Conservation (phyloP, 2,888 invertebrate species). For the Glyphotaelius pellucidus region DNA sequence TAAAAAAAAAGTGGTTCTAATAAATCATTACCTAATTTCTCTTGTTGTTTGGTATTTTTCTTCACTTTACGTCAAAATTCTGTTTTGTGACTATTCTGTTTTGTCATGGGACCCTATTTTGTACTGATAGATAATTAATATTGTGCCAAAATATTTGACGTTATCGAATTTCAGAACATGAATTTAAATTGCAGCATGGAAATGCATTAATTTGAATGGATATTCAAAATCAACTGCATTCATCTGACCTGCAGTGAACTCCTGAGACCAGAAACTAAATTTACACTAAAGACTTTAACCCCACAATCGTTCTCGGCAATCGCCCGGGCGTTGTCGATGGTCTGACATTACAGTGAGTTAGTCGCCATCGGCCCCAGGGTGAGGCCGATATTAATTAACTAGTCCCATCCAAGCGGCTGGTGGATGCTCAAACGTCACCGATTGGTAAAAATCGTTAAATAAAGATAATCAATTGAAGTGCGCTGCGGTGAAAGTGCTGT, state of each 20-base stretch:
- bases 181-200: not conserved
- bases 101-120: not conserved
- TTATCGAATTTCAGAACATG: no score
- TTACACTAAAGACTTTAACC: constrained; percentile 18
- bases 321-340: constrained; percentile 40
- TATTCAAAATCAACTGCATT: not conserved
- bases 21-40: no score
- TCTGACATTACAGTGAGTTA: constrained; percentile 55
- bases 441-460: not conserved
- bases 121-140: not conserved
- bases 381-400: constrained; percentile 63
- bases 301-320: constrained; percentile 17
- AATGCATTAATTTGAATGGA: not conserved
- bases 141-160: not conserved
- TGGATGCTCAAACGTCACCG: constrained; percentile 12
- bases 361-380: constrained; percentile 55
- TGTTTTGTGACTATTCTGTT: no score
- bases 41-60: no score
- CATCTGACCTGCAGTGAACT: not conserved
- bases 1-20: no score
- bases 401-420: constrained; percentile 11
- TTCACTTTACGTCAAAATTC: no score
- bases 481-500: not conserved
- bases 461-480: not conserved
- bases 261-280: not conserved